phyloP scores from a whole-genome alignment of 2,888 invertebrate species.

The Aphodius sticticus region DNA sequence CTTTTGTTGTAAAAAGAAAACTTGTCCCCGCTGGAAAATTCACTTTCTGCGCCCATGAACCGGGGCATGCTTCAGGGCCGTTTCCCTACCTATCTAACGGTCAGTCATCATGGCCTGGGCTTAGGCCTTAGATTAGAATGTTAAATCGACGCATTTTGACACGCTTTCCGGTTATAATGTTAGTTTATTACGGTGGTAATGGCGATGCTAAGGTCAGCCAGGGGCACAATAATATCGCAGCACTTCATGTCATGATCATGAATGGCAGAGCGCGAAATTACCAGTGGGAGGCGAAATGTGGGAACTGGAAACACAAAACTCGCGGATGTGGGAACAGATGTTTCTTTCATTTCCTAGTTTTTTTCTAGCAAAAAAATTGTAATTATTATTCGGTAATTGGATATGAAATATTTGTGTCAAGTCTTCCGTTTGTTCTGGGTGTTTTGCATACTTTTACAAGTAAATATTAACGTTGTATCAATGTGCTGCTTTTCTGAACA shows the following conservation, averaged over 20 bases:
- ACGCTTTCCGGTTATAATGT: neutral
- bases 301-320: neutral
- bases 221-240: neutral
- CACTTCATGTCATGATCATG: neutral
- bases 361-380: neutral
- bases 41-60: neutral
- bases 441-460: no score
- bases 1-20: no score
- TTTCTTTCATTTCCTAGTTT: neutral
- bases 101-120: neutral
- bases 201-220: neutral
- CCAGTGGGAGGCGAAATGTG: neutral
- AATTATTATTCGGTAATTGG: neutral
- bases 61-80: neutral
- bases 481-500: no score
- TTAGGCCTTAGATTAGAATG: neutral
- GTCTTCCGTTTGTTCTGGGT: neutral
- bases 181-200: conserved; percentile 4
- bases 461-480: no score
- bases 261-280: neutral
- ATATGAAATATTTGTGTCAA: neutral
- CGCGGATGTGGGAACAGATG: neutral
- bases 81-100: neutral
- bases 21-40: no score
- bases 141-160: neutral